These are phyloP conservation scores for Ophion ventricosus DNA, from an alignment of 2,888 invertebrate genomes.

Conservation along the genomic window DNA sequence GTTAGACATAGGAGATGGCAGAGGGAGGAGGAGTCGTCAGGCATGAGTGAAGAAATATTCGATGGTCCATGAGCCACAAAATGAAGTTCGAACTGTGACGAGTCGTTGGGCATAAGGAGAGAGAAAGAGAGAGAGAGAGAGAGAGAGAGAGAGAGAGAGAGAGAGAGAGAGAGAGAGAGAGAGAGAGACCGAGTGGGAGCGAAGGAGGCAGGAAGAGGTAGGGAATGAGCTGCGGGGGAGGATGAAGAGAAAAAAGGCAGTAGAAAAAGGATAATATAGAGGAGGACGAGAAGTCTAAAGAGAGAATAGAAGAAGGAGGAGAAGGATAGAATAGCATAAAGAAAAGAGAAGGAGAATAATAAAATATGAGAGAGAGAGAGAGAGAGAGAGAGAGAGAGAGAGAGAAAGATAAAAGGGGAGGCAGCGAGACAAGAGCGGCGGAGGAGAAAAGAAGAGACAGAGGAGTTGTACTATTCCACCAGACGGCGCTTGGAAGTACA, in stretches of 20 bases:
- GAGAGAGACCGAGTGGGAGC: too few relatives aligned
- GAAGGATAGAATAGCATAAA: background rate
- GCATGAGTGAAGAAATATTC: constrained; percentile 72
- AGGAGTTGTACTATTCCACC: too few relatives aligned
- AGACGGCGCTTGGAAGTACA: too few relatives aligned
- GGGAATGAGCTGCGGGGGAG: background rate
- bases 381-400: too few relatives aligned
- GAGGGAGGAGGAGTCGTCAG: background rate
- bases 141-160: background rate
- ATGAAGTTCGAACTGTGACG: constrained; percentile 78
- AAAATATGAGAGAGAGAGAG: too few relatives aligned
- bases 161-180: background rate
- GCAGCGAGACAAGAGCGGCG: too few relatives aligned
- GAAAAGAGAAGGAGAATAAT: background rate
- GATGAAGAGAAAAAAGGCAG: background rate
- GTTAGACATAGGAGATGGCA: background rate
- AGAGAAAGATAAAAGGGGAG: too few relatives aligned
- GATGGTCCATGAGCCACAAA: constrained; percentile 82
- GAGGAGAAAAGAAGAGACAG: too few relatives aligned
- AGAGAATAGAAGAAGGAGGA: background rate
- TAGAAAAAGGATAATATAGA: background rate
- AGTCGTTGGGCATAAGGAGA: constrained; percentile 66
- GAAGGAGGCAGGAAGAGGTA: background rate
- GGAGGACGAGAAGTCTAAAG: background rate
- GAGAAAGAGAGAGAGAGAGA: constrained; percentile 41